Evolutionary conservation across 2,797 vertebrate genomes (phyloP).

Genomic region (Carcharodon carcharias): DNA sequence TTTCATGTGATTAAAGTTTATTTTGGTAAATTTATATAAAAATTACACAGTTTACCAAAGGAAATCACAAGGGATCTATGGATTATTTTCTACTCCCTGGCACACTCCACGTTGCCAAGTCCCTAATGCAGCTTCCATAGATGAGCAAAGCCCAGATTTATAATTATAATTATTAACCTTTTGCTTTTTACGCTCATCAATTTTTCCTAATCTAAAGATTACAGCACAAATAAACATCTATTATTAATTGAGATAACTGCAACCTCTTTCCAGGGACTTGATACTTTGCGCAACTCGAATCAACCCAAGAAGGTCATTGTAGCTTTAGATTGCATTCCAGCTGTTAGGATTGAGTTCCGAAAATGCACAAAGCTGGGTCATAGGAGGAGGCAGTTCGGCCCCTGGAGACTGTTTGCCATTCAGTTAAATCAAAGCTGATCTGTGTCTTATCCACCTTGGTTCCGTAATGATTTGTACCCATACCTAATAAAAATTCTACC

Average conservation of each 20-base stretch:
- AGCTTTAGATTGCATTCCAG: not conserved
- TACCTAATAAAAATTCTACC: not conserved
- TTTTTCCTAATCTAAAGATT: not conserved
- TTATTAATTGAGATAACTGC: not conserved
- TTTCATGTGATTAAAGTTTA: not conserved
- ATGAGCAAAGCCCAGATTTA: not conserved
- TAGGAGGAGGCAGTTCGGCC: not conserved
- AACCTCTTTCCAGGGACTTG: not conserved
- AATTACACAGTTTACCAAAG: not conserved
- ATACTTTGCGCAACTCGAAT: not conserved
- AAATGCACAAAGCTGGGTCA: not conserved
- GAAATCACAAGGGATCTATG: not conserved
- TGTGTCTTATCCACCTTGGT: not conserved
- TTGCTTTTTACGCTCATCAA: not conserved
- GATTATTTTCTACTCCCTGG: not conserved
- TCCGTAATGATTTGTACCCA: not conserved
- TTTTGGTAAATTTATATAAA: not conserved
- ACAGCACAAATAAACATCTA: not conserved
- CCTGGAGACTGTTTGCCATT: not conserved
- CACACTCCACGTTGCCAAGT: not conserved
- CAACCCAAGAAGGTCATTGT: not conserved
- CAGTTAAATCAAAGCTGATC: not conserved
- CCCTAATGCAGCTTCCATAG: not conserved
- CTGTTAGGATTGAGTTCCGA: not conserved
- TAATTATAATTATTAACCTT: not conserved